Conservation (phyloP, 2,888 invertebrate genomes). For the Dysmachus trigonus region DNA sequence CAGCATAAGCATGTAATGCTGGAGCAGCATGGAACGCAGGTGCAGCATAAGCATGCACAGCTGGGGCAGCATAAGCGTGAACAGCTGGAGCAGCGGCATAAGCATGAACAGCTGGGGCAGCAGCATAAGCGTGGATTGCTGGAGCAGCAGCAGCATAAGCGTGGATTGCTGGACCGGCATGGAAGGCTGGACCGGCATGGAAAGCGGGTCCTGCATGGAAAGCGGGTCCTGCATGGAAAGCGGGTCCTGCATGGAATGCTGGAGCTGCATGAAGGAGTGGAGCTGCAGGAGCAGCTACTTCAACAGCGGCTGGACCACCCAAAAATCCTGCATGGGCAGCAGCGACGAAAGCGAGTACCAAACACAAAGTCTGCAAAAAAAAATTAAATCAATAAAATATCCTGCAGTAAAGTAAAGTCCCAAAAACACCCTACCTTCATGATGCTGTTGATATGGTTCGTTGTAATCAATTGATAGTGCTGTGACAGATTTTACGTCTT, state of each 20-base stretch:
- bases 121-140: background rate
- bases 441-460: background rate
- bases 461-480: slow-evolving; percentile 1
- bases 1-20: background rate
- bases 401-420: background rate
- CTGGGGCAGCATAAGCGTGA: background rate
- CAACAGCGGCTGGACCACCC: background rate
- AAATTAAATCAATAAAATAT: background rate
- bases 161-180: background rate
- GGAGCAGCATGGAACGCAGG: background rate
- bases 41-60: background rate
- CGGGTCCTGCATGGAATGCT: background rate
- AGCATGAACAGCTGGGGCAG: background rate
- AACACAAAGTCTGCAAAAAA: background rate
- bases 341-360: background rate
- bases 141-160: background rate
- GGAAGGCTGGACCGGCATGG: background rate
- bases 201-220: background rate
- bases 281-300: background rate
- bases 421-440: background rate
- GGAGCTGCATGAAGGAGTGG: background rate
- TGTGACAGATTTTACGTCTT: background rate
- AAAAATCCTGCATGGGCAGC: slow-evolving; percentile 1
- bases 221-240: background rate
- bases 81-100: background rate